These are phyloP conservation scores for Nemoura dubitans DNA, from an alignment of 2,888 invertebrate species.

Conservation along the genomic window DNA sequence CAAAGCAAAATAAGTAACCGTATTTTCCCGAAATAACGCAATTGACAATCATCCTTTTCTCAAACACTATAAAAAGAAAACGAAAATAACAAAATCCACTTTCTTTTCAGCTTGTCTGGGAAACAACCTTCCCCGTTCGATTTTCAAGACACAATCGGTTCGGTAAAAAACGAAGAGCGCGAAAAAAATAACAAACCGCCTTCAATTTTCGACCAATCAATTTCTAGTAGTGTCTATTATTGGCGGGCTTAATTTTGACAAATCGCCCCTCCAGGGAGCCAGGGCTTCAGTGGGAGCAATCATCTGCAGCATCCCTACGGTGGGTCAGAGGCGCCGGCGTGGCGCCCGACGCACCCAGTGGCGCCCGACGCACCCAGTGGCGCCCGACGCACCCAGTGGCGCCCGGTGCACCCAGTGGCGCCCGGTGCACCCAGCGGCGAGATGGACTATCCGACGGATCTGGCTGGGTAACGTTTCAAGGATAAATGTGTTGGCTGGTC, in stretches of 20 bases:
- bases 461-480: too few relatives aligned
- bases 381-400: neutral
- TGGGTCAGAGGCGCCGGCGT: neutral
- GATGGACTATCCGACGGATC: too few relatives aligned
- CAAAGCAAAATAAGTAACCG: neutral
- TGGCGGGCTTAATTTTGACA: conserved; percentile 7
- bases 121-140: neutral
- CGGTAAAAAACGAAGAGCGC: neutral
- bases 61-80: neutral
- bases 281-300: neutral
- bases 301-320: neutral
- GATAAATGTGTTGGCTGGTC: too few relatives aligned
- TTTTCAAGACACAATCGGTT: neutral
- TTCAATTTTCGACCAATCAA: neutral
- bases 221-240: conserved; percentile 7
- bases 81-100: neutral
- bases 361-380: neutral
- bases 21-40: neutral
- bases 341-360: neutral
- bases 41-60: neutral
- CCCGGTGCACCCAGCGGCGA: too few relatives aligned
- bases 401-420: neutral
- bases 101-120: neutral
- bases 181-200: neutral
- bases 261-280: neutral